A percentile compares a stretch with the other conserved stretches of the same genome.
Conservation (phyloP, 1,140 invertebrate genomes). For the Cydia fagiglandana region DNA sequence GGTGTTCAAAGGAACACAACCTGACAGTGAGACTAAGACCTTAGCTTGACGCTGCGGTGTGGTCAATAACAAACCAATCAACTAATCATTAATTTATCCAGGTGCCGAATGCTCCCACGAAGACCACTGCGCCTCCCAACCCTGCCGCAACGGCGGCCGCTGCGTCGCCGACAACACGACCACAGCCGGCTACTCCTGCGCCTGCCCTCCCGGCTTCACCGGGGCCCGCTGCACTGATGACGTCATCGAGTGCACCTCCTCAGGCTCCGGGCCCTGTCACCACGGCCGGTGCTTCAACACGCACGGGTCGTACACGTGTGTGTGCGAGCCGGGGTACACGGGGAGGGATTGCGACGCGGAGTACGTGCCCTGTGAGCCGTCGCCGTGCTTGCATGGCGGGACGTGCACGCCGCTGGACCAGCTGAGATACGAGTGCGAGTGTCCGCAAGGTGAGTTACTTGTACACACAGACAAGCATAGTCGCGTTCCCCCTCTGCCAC, state of each 20-base stretch:
- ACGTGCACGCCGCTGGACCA: conserved; percentile 87
- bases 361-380: conserved; percentile 94
- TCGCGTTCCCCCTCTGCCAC: no score
- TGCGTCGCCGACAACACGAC: conserved; percentile 85
- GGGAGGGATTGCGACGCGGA: conserved; percentile 94
- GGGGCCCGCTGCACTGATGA: conserved; percentile 92
- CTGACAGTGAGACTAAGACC: no score
- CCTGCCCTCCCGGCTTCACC: conserved; percentile 91
- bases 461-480: no score
- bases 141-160: conserved; percentile 91
- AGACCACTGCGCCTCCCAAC: conserved; percentile 93
- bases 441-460: conserved; percentile 88
- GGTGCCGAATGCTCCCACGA: conserved; percentile 92
- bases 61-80: not conserved
- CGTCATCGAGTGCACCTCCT: conserved; percentile 89
- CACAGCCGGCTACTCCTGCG: conserved; percentile 86
- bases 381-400: conserved; percentile 94
- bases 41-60: no score
- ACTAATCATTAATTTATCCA: conserved; percentile 68
- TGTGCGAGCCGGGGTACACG: conserved; percentile 92
- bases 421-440: conserved; percentile 91
- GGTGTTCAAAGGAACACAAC: no score
- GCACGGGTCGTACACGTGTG: conserved; percentile 94
- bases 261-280: conserved; percentile 85
- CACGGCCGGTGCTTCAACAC: conserved; percentile 93